Evolutionary conservation across 2,888 invertebrate genomes (phyloP).

Genomic region (Lasioglossum figueresi): DNA sequence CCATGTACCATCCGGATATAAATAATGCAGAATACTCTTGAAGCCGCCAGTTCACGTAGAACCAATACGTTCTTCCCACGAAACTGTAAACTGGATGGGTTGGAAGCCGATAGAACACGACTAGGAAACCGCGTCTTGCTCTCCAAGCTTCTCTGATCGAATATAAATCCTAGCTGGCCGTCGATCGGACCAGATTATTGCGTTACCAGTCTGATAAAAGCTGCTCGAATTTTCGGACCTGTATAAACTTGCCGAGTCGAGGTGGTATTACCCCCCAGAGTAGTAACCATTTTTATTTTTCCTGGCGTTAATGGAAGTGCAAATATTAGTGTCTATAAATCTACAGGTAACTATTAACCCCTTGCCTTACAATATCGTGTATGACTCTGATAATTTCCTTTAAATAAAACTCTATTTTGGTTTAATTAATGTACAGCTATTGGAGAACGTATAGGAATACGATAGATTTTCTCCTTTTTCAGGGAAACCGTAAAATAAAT

Average conservation of each 20-base stretch:
- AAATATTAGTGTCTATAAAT: not conserved
- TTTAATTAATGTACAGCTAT: too few relatives aligned
- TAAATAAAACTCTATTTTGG: too few relatives aligned
- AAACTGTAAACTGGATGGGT: constrained; percentile 62
- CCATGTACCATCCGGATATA: constrained; percentile 69
- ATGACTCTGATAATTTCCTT: too few relatives aligned
- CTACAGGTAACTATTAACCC: not conserved
- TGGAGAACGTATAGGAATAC: too few relatives aligned
- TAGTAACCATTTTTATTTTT: not conserved
- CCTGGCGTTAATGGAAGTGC: not conserved
- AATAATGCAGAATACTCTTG: constrained; percentile 78
- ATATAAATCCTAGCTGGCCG: constrained; percentile 36
- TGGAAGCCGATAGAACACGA: constrained; percentile 47
- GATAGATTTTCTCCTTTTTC: too few relatives aligned
- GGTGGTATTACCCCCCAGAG: not conserved
- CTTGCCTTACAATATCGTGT: too few relatives aligned
- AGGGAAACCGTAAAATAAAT: too few relatives aligned
- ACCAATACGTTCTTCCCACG: constrained; percentile 74
- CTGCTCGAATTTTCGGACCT: not conserved
- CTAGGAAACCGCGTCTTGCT: constrained; percentile 18
- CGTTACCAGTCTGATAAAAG: constrained; percentile 7
- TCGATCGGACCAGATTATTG: constrained; percentile 12
- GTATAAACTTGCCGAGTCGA: not conserved
- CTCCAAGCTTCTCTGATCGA: constrained; percentile 15
- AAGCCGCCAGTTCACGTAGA: constrained; percentile 78